These are phyloP conservation scores for Umimayanthus chanpuru DNA, from an alignment of 92 coral and sea anemone genomes.

Conservation along the genomic window DNA sequence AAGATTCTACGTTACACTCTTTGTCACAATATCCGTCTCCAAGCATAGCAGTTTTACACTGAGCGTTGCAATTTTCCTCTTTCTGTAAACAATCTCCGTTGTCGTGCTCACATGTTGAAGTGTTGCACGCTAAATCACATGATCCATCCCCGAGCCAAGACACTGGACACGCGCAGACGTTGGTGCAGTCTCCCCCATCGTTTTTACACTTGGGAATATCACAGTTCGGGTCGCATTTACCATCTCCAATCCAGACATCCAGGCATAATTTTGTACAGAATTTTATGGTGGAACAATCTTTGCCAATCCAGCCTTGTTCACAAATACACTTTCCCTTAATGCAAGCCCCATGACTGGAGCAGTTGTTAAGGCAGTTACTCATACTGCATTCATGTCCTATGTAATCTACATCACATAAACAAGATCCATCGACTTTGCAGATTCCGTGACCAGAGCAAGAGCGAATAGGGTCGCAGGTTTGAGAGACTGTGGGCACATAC, in stretches of 20 bases:
- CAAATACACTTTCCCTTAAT: slow-evolving; percentile 58
- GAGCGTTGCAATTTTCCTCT: slow-evolving; percentile 46
- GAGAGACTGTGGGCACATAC: not conserved
- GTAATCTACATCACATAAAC: slow-evolving; percentile 56
- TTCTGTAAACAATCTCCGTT: slow-evolving; percentile 57
- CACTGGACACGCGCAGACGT: slow-evolving; percentile 57
- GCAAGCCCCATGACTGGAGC: slow-evolving; percentile 69
- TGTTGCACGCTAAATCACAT: slow-evolving; percentile 65
- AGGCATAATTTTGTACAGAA: slow-evolving; percentile 57
- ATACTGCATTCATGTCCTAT: slow-evolving; percentile 55
- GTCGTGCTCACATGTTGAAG: slow-evolving; percentile 50
- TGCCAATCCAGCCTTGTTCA: slow-evolving; percentile 67
- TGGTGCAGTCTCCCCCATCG: slow-evolving; percentile 60
- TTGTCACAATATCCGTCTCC: slow-evolving; percentile 73
- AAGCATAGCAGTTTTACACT: slow-evolving; percentile 48
- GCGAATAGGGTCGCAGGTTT: slow-evolving; percentile 34
- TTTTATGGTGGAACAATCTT: slow-evolving; percentile 61
- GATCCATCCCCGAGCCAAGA: slow-evolving; percentile 67
- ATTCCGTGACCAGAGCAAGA: slow-evolving; percentile 71
- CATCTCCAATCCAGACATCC: slow-evolving; percentile 69
- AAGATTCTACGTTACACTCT: slow-evolving; percentile 56
- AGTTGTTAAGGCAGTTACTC: slow-evolving; percentile 56
- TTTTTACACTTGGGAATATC: slow-evolving; percentile 42
- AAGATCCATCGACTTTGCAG: slow-evolving; percentile 53
- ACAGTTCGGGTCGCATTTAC: slow-evolving; percentile 60